Evolutionary conservation across 1,140 invertebrate genomes (phyloP), one percentile per base, ranked within the genome.

Genomic region (Lepidurus apus): DNA sequence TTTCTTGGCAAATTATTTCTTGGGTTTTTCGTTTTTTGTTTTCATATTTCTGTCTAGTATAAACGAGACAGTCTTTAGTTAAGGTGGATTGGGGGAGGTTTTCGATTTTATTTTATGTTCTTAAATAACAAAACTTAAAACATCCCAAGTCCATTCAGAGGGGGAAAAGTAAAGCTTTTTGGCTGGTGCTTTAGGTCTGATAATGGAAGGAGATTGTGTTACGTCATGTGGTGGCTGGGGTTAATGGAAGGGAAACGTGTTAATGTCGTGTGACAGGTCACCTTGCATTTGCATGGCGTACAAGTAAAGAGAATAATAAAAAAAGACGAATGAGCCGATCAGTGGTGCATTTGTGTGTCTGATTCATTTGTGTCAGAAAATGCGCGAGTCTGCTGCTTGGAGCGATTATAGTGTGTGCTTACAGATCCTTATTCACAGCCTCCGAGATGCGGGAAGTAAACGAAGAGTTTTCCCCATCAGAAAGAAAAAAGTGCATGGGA

Each of bases 261-360:
- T 65, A 65, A 65, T 65, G 53, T 65, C 53, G 53, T 65, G 53
- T 21, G 53, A 65, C 53, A 65, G 53, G 53, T 65, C 53, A 21
- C 17, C 17, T 65, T 65, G 53, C 8, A 21, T 65, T 7, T 65
- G 8, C 53, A 65, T n/a, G 53, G 13, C 17, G 21, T 13, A 21
- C 8, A 65, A 65, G n/a, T 17, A 4, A 7, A 11, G 53, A 6
- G 7, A 65, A 21, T n/a, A 13, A 65, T 13, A 13, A 65, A 17
- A 17, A 21, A 21, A 21, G 13, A 65, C 4, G 21, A 65, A 65
- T n/a, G 53, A 65, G 53, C 21, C 21, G 13, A 65, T 65, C 53
- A 13, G 13, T 65, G 53, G 53, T 17, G 21, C 53, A 65, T 17
- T 65, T 13, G n/a, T n/a, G 7, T 13, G n/a, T 65, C 53, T 21